These are phyloP conservation scores for Micronycteris hirsuta DNA, from an alignment of 2,113 vertebrate species.

Conservation along the genomic window DNA sequence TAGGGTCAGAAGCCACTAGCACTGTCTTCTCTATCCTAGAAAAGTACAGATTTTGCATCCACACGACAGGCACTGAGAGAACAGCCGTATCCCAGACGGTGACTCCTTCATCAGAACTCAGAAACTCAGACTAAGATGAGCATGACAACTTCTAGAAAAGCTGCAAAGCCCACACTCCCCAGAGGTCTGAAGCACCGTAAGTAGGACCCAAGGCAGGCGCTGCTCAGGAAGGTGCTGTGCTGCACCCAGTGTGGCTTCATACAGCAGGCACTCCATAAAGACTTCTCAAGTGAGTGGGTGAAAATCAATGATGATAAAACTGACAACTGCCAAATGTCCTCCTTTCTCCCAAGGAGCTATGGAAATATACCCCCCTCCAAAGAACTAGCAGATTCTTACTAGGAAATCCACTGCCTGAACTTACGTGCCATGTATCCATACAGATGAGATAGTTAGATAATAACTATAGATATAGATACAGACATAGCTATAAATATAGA, in stretches of 20 bases:
- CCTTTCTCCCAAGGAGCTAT: not conserved
- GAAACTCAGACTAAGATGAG: not conserved
- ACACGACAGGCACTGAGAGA: too few relatives aligned
- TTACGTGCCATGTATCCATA: not conserved
- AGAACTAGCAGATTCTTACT: not conserved
- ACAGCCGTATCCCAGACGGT: not conserved
- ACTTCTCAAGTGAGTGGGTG: not conserved
- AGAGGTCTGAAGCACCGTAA: not conserved
- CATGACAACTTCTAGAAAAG: not conserved
- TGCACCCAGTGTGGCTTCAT: not conserved
- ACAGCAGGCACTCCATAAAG: not conserved
- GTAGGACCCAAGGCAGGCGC: not conserved
- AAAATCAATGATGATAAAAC: not conserved
- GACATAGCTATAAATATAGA: not conserved
- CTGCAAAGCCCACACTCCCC: not conserved
- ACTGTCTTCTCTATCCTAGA: not conserved
- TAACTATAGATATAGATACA: not conserved
- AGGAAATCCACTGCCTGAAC: not conserved
- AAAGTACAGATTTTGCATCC: not conserved
- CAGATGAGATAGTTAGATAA: not conserved
- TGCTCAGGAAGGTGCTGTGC: not conserved
- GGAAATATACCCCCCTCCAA: not conserved
- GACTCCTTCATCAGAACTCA: not conserved
- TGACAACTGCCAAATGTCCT: not conserved
- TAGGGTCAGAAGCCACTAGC: rapidly evolving